These are phyloP conservation scores for Ibycter americanus DNA, from an alignment of 2,797 vertebrate species.

Conservation along the genomic window DNA sequence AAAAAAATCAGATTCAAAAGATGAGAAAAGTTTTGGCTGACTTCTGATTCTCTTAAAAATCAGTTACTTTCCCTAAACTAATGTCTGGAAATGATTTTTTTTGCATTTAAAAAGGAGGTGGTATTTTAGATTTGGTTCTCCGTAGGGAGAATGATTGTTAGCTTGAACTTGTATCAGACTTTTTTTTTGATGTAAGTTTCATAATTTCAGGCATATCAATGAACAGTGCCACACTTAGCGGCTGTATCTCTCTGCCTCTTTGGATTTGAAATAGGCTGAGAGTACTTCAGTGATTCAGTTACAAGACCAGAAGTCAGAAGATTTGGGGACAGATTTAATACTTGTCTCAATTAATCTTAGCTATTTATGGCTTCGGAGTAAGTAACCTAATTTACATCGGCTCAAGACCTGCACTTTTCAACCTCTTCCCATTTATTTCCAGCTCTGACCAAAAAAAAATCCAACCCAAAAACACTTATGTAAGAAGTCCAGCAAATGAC, in stretches of 20 bases:
- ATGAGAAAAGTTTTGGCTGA: neutral
- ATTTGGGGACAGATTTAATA: neutral
- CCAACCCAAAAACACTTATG: fast-evolving
- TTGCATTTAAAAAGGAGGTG: neutral
- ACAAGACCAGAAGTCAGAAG: neutral
- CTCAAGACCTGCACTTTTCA: neutral
- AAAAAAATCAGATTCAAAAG: neutral
- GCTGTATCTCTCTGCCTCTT: neutral
- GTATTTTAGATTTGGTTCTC: neutral
- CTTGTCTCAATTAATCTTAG: neutral
- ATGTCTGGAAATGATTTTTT: neutral
- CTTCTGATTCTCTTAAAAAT: neutral
- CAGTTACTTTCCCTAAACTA: neutral
- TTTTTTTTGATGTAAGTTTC: neutral
- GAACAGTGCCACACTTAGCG: neutral
- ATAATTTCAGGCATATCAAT: neutral
- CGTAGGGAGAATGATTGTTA: neutral
- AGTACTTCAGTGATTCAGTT: neutral
- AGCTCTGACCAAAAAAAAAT: neutral
- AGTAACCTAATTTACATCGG: neutral
- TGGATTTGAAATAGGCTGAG: neutral
- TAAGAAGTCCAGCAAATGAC: neutral
- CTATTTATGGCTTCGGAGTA: neutral
- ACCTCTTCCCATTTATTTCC: neutral
- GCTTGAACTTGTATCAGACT: neutral